Conservation (phyloP, 2,797 vertebrate species). For the Mormyrops boulengeri region DNA sequence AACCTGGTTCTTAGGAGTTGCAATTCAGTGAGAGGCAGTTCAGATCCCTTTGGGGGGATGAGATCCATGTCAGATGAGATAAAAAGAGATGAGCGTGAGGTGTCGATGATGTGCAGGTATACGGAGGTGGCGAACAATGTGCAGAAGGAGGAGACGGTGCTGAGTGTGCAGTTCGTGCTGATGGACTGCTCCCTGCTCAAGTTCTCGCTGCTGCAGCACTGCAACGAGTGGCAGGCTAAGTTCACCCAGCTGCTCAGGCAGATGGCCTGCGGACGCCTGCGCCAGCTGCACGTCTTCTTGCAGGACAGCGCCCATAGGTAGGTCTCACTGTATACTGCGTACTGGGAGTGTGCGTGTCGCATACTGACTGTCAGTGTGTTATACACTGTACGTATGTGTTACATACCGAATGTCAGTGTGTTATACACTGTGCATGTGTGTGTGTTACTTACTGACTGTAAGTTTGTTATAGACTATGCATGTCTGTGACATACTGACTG, state of each 20-base stretch:
- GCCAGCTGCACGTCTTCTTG: constrained; percentile 64
- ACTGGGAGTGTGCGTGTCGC: not conserved
- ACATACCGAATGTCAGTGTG: not conserved
- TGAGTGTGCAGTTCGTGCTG: constrained; percentile 70
- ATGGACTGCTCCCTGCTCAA: constrained; percentile 80
- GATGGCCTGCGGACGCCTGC: constrained; percentile 62
- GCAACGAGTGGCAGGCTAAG: constrained; percentile 79
- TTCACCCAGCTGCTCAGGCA: constrained; percentile 74
- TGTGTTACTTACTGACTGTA: not conserved
- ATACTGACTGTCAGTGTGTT: not conserved
- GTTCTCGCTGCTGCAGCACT: constrained; percentile 75
- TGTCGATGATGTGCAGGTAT: constrained; percentile 58
- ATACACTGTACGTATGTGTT: not conserved
- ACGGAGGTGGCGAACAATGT: constrained; percentile 74
- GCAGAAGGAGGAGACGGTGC: constrained; percentile 77
- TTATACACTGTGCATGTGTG: not conserved
- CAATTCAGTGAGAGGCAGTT: not conserved
- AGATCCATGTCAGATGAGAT: not conserved
- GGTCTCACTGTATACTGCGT: not conserved
- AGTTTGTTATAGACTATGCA: not conserved
- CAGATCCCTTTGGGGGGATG: not conserved
- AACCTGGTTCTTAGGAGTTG: not conserved
- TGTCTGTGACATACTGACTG: not conserved
- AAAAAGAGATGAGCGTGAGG: not conserved
- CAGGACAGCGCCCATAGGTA: constrained; percentile 65